Evolutionary conservation across 2,113 vertebrate species (phyloP).

Genomic region (Phalacrocorax aristotelis): DNA sequence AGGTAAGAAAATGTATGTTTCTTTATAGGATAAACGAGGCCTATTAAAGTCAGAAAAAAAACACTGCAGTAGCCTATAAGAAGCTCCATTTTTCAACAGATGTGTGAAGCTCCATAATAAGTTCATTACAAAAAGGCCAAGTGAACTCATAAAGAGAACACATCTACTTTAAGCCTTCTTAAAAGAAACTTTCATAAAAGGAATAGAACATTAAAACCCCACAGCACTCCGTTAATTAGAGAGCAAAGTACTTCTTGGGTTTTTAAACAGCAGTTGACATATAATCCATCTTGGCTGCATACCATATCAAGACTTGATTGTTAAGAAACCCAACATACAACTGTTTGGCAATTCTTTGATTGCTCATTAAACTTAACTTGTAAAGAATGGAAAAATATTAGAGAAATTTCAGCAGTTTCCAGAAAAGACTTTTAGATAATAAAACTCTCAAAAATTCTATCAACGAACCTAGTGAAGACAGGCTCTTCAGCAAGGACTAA

Average conservation of each 20-base stretch:
- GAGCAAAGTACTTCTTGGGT: constrained; percentile 44
- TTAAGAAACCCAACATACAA: neutral
- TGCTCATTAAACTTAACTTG: neutral
- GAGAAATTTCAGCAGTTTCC: neutral
- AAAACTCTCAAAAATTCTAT: constrained; percentile 1
- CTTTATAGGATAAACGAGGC: constrained; percentile 79
- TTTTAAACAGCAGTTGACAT: constrained; percentile 58
- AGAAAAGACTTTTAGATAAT: neutral
- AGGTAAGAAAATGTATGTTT: constrained; percentile 80
- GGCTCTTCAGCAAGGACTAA: constrained; percentile 1
- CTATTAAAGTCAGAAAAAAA: constrained; percentile 76
- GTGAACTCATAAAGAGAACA: constrained; percentile 67
- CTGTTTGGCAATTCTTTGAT: neutral
- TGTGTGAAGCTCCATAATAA: constrained; percentile 75
- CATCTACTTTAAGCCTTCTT: constrained; percentile 58
- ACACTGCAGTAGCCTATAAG: constrained; percentile 72
- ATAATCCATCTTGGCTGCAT: constrained; percentile 14
- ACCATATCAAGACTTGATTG: neutral
- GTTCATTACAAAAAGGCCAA: constrained; percentile 74
- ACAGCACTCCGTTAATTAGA: constrained; percentile 54
- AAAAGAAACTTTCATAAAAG: constrained; percentile 67
- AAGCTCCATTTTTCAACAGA: constrained; percentile 70
- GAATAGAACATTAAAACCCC: constrained; percentile 51
- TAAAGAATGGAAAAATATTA: constrained; percentile 1
- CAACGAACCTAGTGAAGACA: neutral